phyloP scores from a whole-genome alignment of 2,797 vertebrate genomes.

The Pipistrellus nathusii region DNA sequence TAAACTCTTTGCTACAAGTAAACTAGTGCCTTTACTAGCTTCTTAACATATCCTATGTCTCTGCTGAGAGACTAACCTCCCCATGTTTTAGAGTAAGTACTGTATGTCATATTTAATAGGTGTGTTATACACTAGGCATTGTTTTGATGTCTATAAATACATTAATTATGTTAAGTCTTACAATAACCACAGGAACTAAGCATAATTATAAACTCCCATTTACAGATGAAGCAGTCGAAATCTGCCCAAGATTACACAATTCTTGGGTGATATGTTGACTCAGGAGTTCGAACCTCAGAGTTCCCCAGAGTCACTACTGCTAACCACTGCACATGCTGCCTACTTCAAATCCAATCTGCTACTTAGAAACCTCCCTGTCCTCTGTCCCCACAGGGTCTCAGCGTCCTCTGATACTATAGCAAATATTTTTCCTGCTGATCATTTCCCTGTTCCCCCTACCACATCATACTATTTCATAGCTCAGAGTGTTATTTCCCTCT shows the following conservation, averaged over 20 bases:
- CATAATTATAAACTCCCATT: not conserved
- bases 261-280: not conserved
- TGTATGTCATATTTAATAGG: not conserved
- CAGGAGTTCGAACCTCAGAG: not conserved
- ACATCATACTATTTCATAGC: not conserved
- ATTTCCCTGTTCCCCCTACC: not conserved
- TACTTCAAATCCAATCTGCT: not conserved
- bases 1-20: not conserved
- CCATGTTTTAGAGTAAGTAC: not conserved
- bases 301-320: not conserved
- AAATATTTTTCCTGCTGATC: not conserved
- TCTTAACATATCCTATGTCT: not conserved
- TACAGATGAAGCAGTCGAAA: not conserved
- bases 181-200: not conserved
- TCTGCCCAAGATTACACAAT: not conserved
- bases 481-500: not conserved
- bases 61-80: not conserved
- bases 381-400: not conserved
- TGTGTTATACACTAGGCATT: not conserved
- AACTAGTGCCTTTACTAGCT: not conserved
- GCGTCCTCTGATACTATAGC: not conserved
- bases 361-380: not conserved
- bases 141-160: not conserved
- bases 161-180: constrained; percentile 3
- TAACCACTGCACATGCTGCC: not conserved